Percentiles rank a stretch among this genome's conserved stretches.
Conservation (phyloP, 2,888 invertebrate genomes). For the Frankliniella fusca region DNA sequence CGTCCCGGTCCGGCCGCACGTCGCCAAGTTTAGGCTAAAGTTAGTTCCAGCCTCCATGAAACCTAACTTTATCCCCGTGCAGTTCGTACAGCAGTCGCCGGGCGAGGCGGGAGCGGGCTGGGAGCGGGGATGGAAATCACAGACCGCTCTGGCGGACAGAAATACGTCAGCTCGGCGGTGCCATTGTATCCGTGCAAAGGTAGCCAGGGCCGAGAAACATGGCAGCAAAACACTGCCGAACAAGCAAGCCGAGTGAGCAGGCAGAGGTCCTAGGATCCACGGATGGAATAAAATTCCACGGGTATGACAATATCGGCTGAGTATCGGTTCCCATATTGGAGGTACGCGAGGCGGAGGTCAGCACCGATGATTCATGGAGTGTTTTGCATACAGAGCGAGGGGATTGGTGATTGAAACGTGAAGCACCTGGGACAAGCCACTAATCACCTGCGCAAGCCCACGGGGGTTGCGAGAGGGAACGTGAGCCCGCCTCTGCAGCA, state of each 20-base stretch:
- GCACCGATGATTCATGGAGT: too few relatives aligned
- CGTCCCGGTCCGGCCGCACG: too few relatives aligned
- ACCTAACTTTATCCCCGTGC: constrained; percentile 11
- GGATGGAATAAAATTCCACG: too few relatives aligned
- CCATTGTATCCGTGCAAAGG: not conserved
- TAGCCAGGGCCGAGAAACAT: not conserved
- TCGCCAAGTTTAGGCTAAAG: not conserved
- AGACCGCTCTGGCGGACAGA: not conserved
- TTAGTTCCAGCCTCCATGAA: constrained; percentile 14
- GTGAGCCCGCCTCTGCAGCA: too few relatives aligned
- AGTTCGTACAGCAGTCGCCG: not conserved
- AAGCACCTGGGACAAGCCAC: too few relatives aligned
- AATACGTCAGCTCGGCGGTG: not conserved
- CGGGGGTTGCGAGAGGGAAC: too few relatives aligned
- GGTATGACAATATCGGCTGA: too few relatives aligned
- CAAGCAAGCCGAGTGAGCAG: not conserved
- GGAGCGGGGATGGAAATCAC: not conserved
- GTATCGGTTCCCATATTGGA: too few relatives aligned
- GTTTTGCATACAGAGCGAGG: too few relatives aligned
- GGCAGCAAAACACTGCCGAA: not conserved
- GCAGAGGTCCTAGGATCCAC: not conserved
- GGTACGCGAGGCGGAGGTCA: too few relatives aligned
- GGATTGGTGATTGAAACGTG: too few relatives aligned
- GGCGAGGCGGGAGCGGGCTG: not conserved
- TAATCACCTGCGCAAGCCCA: too few relatives aligned